phyloP scores from a whole-genome alignment of 2,113 vertebrate genomes.

The Centropus unirufus region DNA sequence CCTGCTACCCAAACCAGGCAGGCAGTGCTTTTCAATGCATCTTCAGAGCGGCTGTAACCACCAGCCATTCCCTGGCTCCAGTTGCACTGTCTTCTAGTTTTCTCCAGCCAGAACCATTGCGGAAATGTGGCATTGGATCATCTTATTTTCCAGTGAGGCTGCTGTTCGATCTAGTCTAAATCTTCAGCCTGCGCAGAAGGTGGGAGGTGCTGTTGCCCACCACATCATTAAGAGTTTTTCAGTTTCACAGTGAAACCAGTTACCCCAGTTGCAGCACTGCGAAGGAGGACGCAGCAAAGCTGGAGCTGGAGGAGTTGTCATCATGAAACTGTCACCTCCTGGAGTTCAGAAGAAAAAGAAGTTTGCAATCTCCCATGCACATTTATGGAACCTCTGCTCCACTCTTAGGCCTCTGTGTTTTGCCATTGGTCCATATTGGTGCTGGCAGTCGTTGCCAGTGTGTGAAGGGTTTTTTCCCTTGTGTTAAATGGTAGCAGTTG shows the following conservation, averaged over 20 bases:
- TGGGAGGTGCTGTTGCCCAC: neutral
- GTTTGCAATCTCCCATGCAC: neutral
- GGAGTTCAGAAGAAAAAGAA: neutral
- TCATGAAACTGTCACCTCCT: neutral
- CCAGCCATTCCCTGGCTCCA: neutral
- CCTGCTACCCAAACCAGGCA: rapidly evolving
- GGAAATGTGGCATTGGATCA: neutral
- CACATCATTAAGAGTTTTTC: neutral
- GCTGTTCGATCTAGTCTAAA: neutral
- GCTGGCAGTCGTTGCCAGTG: neutral
- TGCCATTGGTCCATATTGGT: neutral
- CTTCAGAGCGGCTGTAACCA: neutral
- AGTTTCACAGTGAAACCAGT: neutral
- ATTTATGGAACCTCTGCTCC: neutral
- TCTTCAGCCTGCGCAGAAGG: neutral
- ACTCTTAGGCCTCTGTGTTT: neutral
- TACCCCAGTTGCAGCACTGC: neutral
- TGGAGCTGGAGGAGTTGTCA: neutral
- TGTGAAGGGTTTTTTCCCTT: rapidly evolving
- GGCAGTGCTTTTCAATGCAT: rapidly evolving
- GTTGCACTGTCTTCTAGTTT: neutral
- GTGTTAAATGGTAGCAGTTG: neutral
- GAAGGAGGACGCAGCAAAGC: neutral
- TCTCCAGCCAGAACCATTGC: neutral
- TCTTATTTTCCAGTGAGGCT: neutral